Evolutionary conservation across 2,888 invertebrate genomes (phyloP).

Genomic region (Pseudolycoriella hygida): DNA sequence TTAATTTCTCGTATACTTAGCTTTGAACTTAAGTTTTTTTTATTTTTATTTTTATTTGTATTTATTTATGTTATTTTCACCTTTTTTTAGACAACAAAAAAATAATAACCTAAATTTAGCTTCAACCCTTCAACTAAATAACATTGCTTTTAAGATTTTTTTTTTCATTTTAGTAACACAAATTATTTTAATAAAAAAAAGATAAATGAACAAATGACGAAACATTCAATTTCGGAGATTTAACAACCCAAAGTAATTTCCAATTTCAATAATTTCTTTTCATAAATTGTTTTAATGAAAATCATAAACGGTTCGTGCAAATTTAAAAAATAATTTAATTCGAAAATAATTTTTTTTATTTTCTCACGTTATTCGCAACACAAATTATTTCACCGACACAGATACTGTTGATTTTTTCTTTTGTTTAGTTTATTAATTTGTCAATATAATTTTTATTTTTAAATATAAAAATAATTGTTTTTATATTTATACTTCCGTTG

Average conservation of each 20-base stretch:
- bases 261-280: no score
- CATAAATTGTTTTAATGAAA: no score
- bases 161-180: constrained; percentile 1
- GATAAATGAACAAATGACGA: neutral
- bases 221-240: neutral
- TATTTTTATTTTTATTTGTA: neutral
- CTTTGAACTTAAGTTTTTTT: constrained; percentile 8
- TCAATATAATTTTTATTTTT: neutral
- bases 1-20: constrained; percentile 12
- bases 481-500: neutral
- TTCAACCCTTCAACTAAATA: no score
- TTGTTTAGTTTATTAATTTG: no score
- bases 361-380: neutral
- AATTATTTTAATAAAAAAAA: neutral
- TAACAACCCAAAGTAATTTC: neutral
- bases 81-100: neutral
- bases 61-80: neutral
- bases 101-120: no score
- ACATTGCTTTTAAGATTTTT: neutral
- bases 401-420: no score
- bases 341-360: neutral
- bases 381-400: no score
- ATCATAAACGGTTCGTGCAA: no score
- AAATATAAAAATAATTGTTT: neutral
- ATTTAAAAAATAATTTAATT: no score